A percentile compares a stretch with the other conserved stretches of the same genome.
These are phyloP conservation scores for Rhopalosiphum nymphaeae DNA, from an alignment of 2,888 invertebrate species.

Conservation along the genomic window DNA sequence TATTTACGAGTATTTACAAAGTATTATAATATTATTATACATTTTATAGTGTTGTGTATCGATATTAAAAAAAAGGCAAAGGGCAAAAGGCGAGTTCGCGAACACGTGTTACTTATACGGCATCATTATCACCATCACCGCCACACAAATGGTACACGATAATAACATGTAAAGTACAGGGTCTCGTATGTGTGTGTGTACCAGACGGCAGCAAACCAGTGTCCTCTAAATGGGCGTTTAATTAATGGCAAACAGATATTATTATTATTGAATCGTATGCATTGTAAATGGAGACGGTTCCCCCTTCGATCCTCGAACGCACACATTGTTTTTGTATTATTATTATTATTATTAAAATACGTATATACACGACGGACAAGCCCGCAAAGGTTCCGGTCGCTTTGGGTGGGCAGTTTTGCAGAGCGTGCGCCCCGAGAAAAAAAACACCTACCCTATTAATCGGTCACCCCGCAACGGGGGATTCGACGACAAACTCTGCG, in stretches of 20 bases:
- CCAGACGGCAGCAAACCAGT: constrained; percentile 6
- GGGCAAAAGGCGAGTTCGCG: constrained; percentile 14
- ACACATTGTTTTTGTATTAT: constrained; percentile 50
- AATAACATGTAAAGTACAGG: not conserved
- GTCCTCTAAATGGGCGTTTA: constrained; percentile 21
- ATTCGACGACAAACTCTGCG: not conserved
- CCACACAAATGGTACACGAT: constrained; percentile 1
- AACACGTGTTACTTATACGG: constrained; percentile 33
- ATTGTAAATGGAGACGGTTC: constrained; percentile 24
- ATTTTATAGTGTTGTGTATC: not conserved
- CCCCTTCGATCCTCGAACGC: not conserved
- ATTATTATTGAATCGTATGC: constrained; percentile 11
- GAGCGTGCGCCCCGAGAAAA: not conserved
- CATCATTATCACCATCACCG: not conserved
- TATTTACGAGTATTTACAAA: constrained; percentile 53
- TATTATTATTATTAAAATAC: not conserved
- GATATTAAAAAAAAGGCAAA: not conserved
- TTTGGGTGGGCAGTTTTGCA: constrained; percentile 41
- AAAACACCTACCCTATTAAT: constrained; percentile 26
- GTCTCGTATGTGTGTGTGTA: not conserved
- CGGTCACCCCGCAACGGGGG: constrained; percentile 1
- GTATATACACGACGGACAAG: not conserved
- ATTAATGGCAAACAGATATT: constrained; percentile 48
- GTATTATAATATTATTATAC: constrained; percentile 30
- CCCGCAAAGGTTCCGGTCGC: not conserved